Evolutionary conservation across 2,113 vertebrate genomes (phyloP), one percentile per base, ranked within the genome.

Genomic region (Eublepharis macularius): DNA sequence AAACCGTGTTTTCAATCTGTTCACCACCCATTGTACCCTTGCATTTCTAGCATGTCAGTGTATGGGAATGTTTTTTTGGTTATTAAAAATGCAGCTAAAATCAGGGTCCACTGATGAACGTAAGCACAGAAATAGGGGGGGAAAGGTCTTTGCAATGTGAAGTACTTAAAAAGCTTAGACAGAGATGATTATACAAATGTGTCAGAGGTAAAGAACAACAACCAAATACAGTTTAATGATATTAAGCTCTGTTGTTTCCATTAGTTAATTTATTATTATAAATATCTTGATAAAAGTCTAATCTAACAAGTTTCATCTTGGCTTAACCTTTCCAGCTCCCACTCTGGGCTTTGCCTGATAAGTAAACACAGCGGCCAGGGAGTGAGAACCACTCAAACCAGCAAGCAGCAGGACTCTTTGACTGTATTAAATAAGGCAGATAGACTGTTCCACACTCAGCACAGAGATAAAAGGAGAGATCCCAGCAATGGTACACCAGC

Each of bases 371-470:
- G 91, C 43, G 2, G 92, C 90, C 86, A 86, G 94, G 86, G 85
- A 89, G 70, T 90, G 86, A 87, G 91, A 87, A 89, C 89, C 90
- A 26, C 57, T 13, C 6, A 19, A 87, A 90, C 72, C 80, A 92
- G 91, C 91, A 81, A 93, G 92, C 92, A 94, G 91, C 91, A 90
- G 87, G 73, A 91, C 51, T 54, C 24, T 36, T 43, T 74, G 87
- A 83, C 81, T 79, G 87, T 91, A 92, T 90, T 79, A 60, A 86
- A 54, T 95, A 94, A 96, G 94, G 94, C 92, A 86, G 92, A 90
- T 29, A n/a, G 39, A 89, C 93, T 87, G 60, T 89, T 95, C 96
- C 95, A 96, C 94, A 96, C 96, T 97, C 96, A 95, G 95, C 96
- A 95, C 70, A 93, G 95, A 97, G 96, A 96, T 92, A 96, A 97